These are phyloP conservation scores for Norana najaformis DNA, from an alignment of 2,888 invertebrate species.

Conservation along the genomic window DNA sequence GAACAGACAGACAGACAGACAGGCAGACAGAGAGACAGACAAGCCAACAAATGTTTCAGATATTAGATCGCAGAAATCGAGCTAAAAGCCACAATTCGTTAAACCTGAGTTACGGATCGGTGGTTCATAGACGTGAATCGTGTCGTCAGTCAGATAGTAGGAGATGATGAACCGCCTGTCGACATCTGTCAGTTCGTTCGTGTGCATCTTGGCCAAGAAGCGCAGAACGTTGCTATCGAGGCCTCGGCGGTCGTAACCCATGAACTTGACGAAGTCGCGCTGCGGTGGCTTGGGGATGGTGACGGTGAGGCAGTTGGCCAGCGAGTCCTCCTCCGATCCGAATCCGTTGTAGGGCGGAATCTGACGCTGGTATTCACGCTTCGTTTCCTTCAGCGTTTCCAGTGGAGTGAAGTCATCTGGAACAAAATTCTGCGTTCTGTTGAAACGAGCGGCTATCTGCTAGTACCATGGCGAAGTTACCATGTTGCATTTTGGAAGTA, in stretches of 20 bases:
- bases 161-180: conserved; percentile 62
- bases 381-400: not conserved
- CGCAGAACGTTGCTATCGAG: conserved; percentile 77
- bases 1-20: too few relatives aligned
- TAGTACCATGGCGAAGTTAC: too few relatives aligned
- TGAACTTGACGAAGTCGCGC: conserved; percentile 76
- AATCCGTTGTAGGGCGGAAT: conserved; percentile 88
- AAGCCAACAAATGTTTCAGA: not conserved
- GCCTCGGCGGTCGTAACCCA: conserved; percentile 75
- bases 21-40: not conserved
- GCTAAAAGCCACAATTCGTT: not conserved
- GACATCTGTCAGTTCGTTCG: conserved; percentile 65
- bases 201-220: conserved; percentile 77
- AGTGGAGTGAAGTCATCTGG: conserved; percentile 38
- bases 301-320: conserved; percentile 81
- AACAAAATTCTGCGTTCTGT: conserved; percentile 17
- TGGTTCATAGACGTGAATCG: conserved; percentile 61
- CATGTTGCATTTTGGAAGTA: too few relatives aligned
- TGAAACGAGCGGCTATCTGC: not conserved
- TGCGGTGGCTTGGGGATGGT: conserved; percentile 75
- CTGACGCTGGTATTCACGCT: conserved; percentile 39
- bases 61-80: not conserved
- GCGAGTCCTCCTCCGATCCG: conserved; percentile 85
- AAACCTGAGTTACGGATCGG: conserved; percentile 61
- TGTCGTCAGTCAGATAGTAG: conserved; percentile 63